Evolutionary conservation across 2,888 invertebrate species (phyloP), one percentile per base, ranked within the genome.

Genomic region (Drosophila fungiperda): DNA sequence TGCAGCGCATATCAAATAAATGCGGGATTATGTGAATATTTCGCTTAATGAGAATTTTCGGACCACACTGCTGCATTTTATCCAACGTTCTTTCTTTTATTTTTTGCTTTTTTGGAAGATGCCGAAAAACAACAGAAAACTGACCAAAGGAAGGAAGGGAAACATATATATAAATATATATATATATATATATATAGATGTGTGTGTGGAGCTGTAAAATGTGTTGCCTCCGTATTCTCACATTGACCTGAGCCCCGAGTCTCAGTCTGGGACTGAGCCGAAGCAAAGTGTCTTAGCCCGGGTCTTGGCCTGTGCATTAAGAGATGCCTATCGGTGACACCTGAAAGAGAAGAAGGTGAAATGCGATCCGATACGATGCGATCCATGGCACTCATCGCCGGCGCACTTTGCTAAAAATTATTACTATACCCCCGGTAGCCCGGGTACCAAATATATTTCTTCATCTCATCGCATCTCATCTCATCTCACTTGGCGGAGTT

Each of bases 301-400:
- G 57, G 57, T 82, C 80, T 68, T 62, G 58, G 82, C 75, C 70
- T 63, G 80, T 79, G 91, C 90, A 91, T 90, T 91, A 91, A 91
- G 84, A 90, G 91, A 91, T 91, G 85, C 92, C 92, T 91, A 92
- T 91, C 92, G 87, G 87, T 91, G 92, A 91, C 91, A 92, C 91
- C 91, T 92, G 92, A 91, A 91, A 86, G 74, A 87, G 78, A 83
- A 88, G 89, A 85, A 88, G 90, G 86, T 91, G 92, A 91, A 91
- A 91, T 91, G 90, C 90, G 92, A 91, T 91, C 92, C 91, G 89
- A 90, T 90, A 78, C 79, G 87, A 90, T 82, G 66, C 82, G 82
- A 82, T 90, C 90, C 86, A 71, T 80, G 81, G 83, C 86, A 74
- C 80, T 81, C 81, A 80, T 72, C 80, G 83, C 66, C 70, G 80